A percentile compares a stretch with the other conserved stretches of the same genome.
Conservation (phyloP, 2,797 vertebrate species). For the Hemitrygon akajei region DNA sequence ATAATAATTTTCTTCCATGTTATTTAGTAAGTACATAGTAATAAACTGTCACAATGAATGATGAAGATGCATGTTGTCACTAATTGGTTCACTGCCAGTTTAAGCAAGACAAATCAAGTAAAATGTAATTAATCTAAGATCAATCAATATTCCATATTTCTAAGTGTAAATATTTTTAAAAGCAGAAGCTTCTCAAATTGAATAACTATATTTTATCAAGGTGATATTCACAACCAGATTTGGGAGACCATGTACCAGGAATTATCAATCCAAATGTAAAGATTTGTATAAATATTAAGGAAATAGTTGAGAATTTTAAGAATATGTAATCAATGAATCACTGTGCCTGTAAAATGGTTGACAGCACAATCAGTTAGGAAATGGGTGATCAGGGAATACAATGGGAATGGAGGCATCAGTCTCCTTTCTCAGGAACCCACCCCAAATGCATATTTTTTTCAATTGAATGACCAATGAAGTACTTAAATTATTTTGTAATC, state of each 20-base stretch:
- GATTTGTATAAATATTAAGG: constrained; percentile 12
- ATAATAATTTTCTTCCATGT: constrained; percentile 16
- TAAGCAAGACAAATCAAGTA: neutral
- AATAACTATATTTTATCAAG: neutral
- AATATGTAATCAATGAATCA: constrained; percentile 17
- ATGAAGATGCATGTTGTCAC: constrained; percentile 17
- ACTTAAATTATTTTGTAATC: neutral
- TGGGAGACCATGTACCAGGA: neutral
- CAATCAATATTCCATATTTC: neutral
- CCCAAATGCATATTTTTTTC: constrained; percentile 15
- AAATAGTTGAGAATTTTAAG: neutral
- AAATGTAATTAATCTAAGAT: constrained; percentile 12
- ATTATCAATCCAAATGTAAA: neutral
- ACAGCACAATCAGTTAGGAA: neutral
- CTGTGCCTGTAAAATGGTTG: neutral
- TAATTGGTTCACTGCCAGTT: constrained; percentile 10
- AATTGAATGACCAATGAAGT: neutral
- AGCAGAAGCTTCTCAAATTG: neutral
- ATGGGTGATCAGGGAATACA: constrained; percentile 22
- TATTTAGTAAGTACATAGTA: constrained; percentile 1
- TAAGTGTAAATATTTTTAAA: constrained; percentile 11
- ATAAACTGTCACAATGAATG: constrained; percentile 16
- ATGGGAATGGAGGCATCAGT: neutral
- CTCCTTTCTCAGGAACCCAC: constrained; percentile 23
- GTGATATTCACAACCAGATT: neutral